Evolutionary conservation across 2,888 invertebrate species (phyloP), one percentile per base, ranked within the genome.

Genomic region (Tortricodes alternella): DNA sequence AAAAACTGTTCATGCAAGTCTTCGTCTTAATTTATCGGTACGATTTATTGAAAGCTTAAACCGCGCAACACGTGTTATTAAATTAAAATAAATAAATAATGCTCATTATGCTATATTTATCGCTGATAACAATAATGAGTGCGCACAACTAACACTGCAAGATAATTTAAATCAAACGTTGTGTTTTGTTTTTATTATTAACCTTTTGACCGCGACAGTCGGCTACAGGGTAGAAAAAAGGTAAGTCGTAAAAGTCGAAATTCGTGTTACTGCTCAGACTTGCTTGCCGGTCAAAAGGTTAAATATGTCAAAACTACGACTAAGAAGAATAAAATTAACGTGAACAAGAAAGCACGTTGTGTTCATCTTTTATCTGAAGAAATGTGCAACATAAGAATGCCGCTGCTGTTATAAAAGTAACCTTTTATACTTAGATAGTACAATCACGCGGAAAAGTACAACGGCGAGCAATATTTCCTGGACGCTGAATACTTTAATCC

Each of bases 401-500:
- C 32, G 46, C 32, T n/a, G n/a, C n/a, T 34, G n/a, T 38, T 24
- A 35, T 46, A 52, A 18, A 46, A 62, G 61, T 51, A 64, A 71
- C 73, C 69, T 72, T 70, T 67, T 62, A 64, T 61, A 68, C 67
- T 68, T 65, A 59, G 67, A 64, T 65, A 70, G 67, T 66, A 67
- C 64, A 66, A 43, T 61, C 58, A 51, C 44, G 51, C 46, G 65
- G 46, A 75, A 73, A 76, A 77, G 69, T 71, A 68, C 66, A 64
- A 63, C 59, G 34, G 37, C 43, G 60, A 53, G 67, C 71, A 67
- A 78, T 78, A 76, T 77, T 78, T 81, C 74, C 71, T 67, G 71
- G 67, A 62, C 65, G 74, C 62, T 77, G 80, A 82, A 83, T 80
- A 80, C 80, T 84, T 82, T 82, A 83, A 83, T 83, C 81, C 75